These are phyloP conservation scores for Syrmaticus mikado DNA, from an alignment of 2,113 vertebrate genomes.

Conservation along the genomic window DNA sequence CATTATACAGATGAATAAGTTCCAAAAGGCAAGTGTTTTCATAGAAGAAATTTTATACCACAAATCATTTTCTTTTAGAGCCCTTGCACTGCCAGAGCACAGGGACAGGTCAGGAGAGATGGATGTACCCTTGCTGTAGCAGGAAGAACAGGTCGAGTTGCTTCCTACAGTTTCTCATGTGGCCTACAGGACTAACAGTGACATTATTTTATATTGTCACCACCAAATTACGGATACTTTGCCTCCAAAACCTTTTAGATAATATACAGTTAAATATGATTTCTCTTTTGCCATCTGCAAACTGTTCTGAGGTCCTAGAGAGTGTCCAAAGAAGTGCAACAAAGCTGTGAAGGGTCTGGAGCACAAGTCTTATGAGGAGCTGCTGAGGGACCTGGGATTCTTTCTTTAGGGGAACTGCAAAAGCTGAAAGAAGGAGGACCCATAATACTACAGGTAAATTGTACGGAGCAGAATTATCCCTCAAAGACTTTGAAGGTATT, in stretches of 20 bases:
- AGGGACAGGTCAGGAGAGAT: background rate
- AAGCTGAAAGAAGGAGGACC: background rate
- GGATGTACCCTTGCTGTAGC: background rate
- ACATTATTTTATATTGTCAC: background rate
- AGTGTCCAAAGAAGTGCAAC: too few species aligned
- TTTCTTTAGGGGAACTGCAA: background rate
- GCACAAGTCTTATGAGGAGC: too few species aligned
- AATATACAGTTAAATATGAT: background rate
- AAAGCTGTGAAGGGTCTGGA: too few species aligned
- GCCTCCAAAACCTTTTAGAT: background rate
- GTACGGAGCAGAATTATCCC: background rate
- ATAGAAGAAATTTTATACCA: background rate
- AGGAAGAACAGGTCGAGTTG: background rate
- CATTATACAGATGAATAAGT: background rate
- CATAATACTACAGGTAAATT: background rate
- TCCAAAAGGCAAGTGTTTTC: too few species aligned
- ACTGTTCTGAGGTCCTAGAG: too few species aligned
- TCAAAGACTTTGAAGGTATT: background rate
- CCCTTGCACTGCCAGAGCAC: background rate
- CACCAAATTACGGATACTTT: background rate
- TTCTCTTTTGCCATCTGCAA: background rate
- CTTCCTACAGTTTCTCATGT: background rate
- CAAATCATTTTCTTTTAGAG: background rate
- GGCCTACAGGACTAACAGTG: fast-evolving
- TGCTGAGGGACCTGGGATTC: too few species aligned